phyloP scores from a whole-genome alignment of 1,140 invertebrate species.

The Euwallacea similis region DNA sequence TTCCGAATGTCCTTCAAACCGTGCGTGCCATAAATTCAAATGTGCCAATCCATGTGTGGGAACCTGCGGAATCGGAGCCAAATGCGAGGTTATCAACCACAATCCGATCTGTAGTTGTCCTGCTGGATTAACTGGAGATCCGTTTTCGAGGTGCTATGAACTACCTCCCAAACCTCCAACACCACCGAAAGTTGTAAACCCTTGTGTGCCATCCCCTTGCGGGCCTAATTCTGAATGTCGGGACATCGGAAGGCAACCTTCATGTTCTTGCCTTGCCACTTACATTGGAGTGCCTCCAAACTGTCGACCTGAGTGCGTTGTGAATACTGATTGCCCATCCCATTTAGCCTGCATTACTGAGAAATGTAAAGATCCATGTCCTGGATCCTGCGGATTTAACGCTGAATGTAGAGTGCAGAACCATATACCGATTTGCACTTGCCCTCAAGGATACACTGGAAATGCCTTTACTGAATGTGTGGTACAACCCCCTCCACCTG shows the following conservation, averaged over 20 bases:
- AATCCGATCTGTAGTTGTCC: slow-evolving; percentile 75
- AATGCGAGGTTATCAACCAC: slow-evolving; percentile 69
- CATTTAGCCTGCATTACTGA: slow-evolving; percentile 75
- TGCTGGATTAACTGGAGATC: slow-evolving; percentile 70
- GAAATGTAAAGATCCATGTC: slow-evolving; percentile 77
- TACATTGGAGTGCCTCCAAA: slow-evolving; percentile 78
- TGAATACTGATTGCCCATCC: slow-evolving; percentile 78
- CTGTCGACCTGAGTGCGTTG: slow-evolving; percentile 78
- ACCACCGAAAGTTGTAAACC: slow-evolving; percentile 59
- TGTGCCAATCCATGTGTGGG: slow-evolving; percentile 72
- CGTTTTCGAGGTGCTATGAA: slow-evolving; percentile 67
- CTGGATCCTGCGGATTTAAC: slow-evolving; percentile 75
- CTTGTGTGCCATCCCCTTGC: slow-evolving; percentile 78
- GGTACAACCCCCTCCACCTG: slow-evolving; percentile 52
- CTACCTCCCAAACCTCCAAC: slow-evolving; percentile 42
- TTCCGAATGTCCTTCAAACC: slow-evolving; percentile 68
- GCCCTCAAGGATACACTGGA: slow-evolving; percentile 65
- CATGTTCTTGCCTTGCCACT: slow-evolving; percentile 74
- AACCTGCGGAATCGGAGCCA: slow-evolving; percentile 69
- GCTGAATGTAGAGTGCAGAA: slow-evolving; percentile 76
- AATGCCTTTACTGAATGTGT: slow-evolving; percentile 70
- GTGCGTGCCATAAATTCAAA: slow-evolving; percentile 71
- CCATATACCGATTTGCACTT: slow-evolving; percentile 74
- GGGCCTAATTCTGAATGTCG: slow-evolving; percentile 73
- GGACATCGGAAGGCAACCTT: slow-evolving; percentile 62